phyloP scores from a whole-genome alignment of 2,888 invertebrate genomes.

The Ceramica pisi region DNA sequence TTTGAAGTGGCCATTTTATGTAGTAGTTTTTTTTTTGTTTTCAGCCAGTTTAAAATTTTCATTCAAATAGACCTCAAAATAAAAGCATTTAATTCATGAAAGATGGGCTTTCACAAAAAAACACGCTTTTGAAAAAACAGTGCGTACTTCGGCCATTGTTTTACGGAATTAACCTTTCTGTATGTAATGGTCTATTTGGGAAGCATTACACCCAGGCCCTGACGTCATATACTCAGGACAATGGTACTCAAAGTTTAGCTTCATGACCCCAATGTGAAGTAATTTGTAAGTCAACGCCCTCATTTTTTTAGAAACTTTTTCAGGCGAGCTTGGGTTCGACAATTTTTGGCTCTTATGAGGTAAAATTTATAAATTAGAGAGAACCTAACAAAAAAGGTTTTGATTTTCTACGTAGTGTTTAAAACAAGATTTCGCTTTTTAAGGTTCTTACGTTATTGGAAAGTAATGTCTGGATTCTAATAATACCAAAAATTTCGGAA shows the following conservation, averaged over 20 bases:
- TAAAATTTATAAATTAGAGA: conserved; percentile 14
- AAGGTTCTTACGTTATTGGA: not conserved
- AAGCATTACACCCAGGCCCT: conserved; percentile 28
- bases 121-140: not conserved
- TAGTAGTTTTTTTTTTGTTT: too few species aligned
- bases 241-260: conserved; percentile 55
- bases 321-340: not conserved
- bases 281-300: conserved; percentile 31
- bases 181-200: conserved; percentile 30
- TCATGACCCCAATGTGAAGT: conserved; percentile 25
- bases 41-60: too few species aligned
- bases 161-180: conserved; percentile 16
- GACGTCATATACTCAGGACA: conserved; percentile 50
- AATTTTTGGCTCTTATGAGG: conserved; percentile 7
- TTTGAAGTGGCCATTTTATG: too few species aligned
- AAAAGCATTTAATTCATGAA: too few species aligned
- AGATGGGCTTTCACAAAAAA: too few species aligned
- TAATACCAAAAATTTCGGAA: too few species aligned
- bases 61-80: not conserved
- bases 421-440: not conserved
- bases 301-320: conserved; percentile 22
- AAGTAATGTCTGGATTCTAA: too few species aligned
- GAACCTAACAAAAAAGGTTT: conserved; percentile 12
- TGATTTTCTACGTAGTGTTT: not conserved
- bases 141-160: not conserved